Evolutionary conservation across 2,888 invertebrate genomes (phyloP), one percentile per base, ranked within the genome.

Genomic region (Brachylomia viminalis): DNA sequence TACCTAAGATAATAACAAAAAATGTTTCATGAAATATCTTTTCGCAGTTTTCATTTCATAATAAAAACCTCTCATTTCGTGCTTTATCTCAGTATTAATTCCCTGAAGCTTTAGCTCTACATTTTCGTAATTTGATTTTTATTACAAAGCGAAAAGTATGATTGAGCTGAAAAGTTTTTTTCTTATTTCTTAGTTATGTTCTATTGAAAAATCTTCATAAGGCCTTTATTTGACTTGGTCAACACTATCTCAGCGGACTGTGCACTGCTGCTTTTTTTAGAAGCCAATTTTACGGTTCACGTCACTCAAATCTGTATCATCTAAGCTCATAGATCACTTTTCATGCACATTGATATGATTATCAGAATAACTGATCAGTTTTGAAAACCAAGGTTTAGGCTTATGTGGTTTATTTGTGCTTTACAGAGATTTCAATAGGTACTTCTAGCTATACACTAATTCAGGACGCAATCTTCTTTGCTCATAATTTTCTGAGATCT

Each of bases 41-140:
- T 27, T 77, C 49, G 47, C 49, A 67, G 33, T 59, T 72, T 80
- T 81, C 38, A 66, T 72, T 72, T 69, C 62, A 65, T 61, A 61
- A 66, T 64, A 67, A 72, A 72, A 45, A 56, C 15, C 15, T 64
- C 74, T 58, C 23, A 20, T 42, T 58, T 80, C 38, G 56, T 67
- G 62, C 20, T 79, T 70, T 59, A 77, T 71, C 62, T 73, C 42
- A 13, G n/a, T 45, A 70, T 23, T 82, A 56, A 74, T 64, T 61
- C 72, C 45, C 56, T n/a, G 20, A 64, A 52, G 72, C 59, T 47
- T 61, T 72, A 2, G 30, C 15, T 47, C 33, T 54, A 76, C 54
- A 54, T 81, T 76, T 56, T 42, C 33, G 30, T 72, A 72, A 80
- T 69, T 81, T 69, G n/a, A 77, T 81, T 81, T 80, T 64, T 65